These are phyloP conservation scores for Molothrus aeneus DNA, from an alignment of 2,797 vertebrate species.

Conservation along the genomic window DNA sequence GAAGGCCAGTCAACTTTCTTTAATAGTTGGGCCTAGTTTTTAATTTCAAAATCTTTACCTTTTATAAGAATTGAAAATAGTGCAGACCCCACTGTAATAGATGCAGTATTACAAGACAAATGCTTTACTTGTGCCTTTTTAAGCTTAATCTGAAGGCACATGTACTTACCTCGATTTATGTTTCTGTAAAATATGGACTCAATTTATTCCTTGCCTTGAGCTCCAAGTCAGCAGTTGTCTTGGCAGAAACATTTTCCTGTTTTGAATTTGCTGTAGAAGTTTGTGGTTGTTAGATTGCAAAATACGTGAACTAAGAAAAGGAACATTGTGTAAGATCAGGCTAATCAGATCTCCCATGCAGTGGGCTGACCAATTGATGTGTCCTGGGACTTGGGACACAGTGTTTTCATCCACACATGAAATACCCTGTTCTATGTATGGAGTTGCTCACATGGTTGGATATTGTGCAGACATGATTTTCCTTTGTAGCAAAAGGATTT, in stretches of 20 bases:
- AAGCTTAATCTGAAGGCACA: neutral
- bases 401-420: neutral
- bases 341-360: constrained; percentile 2
- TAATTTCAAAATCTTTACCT: neutral
- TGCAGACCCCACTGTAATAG: neutral
- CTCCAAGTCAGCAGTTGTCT: constrained; percentile 44
- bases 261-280: constrained; percentile 42
- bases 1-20: neutral
- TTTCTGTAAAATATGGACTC: constrained; percentile 1
- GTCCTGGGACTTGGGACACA: neutral
- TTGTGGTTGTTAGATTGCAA: constrained; percentile 45
- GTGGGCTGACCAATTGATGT: neutral
- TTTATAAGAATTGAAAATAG: neutral
- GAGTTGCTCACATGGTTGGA: neutral
- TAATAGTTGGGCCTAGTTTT: neutral
- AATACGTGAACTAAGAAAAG: constrained; percentile 16
- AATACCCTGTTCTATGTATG: neutral
- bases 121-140: neutral
- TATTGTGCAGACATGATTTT: neutral
- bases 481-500: neutral
- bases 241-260: constrained; percentile 29
- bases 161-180: neutral
- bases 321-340: neutral
- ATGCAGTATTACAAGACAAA: neutral
- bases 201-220: constrained; percentile 27